Evolutionary conservation across 92 coral and sea anemone genomes (phyloP), one percentile per base, ranked within the genome.

Genomic region (Porites divaricata): DNA sequence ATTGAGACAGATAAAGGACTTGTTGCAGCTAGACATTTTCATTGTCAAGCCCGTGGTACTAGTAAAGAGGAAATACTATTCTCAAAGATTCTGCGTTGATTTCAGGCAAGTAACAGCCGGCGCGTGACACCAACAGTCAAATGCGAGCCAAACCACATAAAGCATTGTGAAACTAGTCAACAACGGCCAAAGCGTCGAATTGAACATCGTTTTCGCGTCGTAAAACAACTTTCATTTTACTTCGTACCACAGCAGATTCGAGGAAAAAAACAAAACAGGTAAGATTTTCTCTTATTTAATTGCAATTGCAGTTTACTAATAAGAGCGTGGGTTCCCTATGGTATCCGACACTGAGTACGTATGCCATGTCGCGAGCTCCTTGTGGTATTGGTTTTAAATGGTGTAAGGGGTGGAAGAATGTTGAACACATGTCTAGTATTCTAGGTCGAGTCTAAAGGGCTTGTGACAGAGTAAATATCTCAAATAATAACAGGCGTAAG

Each of bases 341-440:
- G n/a, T n/a, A n/a, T n/a, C n/a, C n/a, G n/a, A n/a, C n/a, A n/a
- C n/a, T n/a, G n/a, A n/a, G n/a, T n/a, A 89, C 93, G 7, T 92
- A 90, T 69, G 85, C 93, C 24, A 35, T 88, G 88, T 85, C 93
- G 6, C 89, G 92, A 19, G 83, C 90, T 26, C 90, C 94, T 15
- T 81, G 92, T 75, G 80, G 80, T 2, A 90, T 88, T 20, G 83
- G 87, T 20, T 91, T 91, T 50, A 90, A 73, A 76, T 86, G 93
- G 85, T 91, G 89, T 35, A 72, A 76, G 26, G 74, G 70, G 72
- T 74, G 88, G 52, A 28, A 71, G 66, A 77, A 26, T 15, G 67
- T 20, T 74, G 72, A 78, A 59, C 61, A 63, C 61, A 49, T 57
- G 82, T 63, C 71, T 20, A 69, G 88, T 57, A 56, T 77, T 70